Base-by-base conservation (phyloP, 64 coral and sea anemone species). In the Dendronephthya gigantea region DNA sequence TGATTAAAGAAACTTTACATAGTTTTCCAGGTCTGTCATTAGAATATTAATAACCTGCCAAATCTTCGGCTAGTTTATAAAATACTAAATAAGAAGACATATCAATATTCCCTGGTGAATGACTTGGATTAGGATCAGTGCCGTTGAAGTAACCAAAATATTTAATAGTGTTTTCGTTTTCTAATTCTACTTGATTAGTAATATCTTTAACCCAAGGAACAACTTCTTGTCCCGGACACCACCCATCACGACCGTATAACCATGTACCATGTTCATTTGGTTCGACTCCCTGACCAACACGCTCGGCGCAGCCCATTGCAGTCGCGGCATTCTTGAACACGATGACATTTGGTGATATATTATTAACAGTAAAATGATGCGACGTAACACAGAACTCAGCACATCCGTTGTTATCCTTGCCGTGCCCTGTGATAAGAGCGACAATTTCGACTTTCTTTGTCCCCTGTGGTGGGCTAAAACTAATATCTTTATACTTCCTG, bases 371-470 rank as follows among this genome's bases (percentile, higher is more conserved):
- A 81, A 98, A 98, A 56, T 98, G 95, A 82, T 98, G 95, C 30
- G 95, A 98, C 19, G 95, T 98, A 36, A 98, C 92, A 55, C 95
- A 98, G 65, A 98, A 98, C 35, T 98, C 95, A 33, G 95, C 95
- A 48, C 95, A 98, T 16, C 92, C 92, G 15, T 98, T 88, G 38
- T 98, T 91, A 69, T 98, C 95, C 23, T 92, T 98, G 29, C 95
- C 95, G 31, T 98, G 95, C n/a, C 95, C 95, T 0, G 84, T 93
- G 48, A 98, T 98, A 0, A 90, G 93, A 25, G 95, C 90, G 14
- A 98, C 92, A 49, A 98, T 90, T 59, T 98, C 93, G 9, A 93
- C 92, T 82, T 88, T 83, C 48, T 91, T 84, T 9, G 95, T 84
- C 48, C 89, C 81, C 1, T 43, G 7, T 3, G 92, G 92, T 48